A percentile compares a stretch with the other conserved stretches of the same genome.
Conservation (phyloP, 2,113 vertebrate genomes). For the Lasiurus cinereus region DNA sequence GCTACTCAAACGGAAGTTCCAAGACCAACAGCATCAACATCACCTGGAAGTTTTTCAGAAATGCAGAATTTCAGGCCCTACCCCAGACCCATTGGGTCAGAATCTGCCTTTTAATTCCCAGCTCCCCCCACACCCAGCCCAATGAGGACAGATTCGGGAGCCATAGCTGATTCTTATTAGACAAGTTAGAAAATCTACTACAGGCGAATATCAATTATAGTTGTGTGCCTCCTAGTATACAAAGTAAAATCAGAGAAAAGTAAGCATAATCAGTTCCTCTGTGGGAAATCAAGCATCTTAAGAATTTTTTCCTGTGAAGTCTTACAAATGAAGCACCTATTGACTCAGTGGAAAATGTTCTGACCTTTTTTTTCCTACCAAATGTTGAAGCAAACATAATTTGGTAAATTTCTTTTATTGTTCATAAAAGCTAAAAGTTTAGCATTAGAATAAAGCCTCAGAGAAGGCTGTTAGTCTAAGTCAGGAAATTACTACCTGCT, state of each 20-base stretch:
- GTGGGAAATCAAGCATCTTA: neutral
- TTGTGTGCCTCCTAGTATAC: neutral
- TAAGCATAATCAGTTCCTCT: slow-evolving; percentile 14
- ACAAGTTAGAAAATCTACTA: neutral
- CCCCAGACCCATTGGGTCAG: neutral
- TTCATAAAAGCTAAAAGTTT: neutral
- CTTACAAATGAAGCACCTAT: neutral
- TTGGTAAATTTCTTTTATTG: neutral
- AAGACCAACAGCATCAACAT: neutral
- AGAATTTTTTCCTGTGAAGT: neutral
- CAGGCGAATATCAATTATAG: neutral
- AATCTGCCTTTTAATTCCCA: neutral
- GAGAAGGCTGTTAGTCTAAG: slow-evolving; percentile 16
- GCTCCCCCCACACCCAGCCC: too few relatives aligned
- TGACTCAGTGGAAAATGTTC: neutral
- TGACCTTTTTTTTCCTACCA: neutral
- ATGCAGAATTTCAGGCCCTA: neutral
- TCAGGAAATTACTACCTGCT: neutral
- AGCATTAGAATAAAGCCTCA: slow-evolving; percentile 7
- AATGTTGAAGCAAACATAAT: neutral
- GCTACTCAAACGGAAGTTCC: neutral
- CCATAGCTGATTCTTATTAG: neutral
- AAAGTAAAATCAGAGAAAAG: slow-evolving; percentile 39
- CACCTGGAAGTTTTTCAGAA: neutral
- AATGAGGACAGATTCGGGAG: neutral